These are phyloP conservation scores for Drosophila melanica DNA, from an alignment of 1,140 invertebrate genomes.

Conservation along the genomic window DNA sequence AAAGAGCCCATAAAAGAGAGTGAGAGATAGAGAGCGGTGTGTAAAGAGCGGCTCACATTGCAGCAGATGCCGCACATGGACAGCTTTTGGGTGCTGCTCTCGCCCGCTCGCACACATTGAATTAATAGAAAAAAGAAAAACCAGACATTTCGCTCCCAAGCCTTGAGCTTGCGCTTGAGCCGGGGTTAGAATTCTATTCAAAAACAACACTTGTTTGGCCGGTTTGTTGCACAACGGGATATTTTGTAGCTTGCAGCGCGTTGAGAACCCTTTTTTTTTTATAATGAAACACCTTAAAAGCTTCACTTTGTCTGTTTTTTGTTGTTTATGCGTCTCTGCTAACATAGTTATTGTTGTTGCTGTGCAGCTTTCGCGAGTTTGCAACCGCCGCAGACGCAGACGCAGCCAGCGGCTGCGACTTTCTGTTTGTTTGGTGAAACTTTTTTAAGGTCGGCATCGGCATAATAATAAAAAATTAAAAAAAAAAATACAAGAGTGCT, in stretches of 20 bases:
- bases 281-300: conserved; percentile 20
- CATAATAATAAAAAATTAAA: conserved; percentile 58
- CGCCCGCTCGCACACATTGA: conserved; percentile 16
- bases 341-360: conserved; percentile 46
- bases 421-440: conserved; percentile 80
- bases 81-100: conserved; percentile 48
- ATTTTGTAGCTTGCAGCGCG: conserved; percentile 57
- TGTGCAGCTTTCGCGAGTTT: conserved; percentile 67
- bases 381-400: conserved; percentile 24
- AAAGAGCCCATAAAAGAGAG: conserved; percentile 37
- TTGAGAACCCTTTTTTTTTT: conserved; percentile 57
- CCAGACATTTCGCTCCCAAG: conserved; percentile 17
- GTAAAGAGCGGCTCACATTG: conserved; percentile 65
- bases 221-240: conserved; percentile 79
- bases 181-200: conserved; percentile 61
- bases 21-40: conserved; percentile 38
- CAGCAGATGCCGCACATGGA: conserved; percentile 41
- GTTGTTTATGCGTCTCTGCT: conserved; percentile 39
- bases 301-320: neutral
- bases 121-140: conserved; percentile 33
- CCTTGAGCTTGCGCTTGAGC: conserved; percentile 70
- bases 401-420: conserved; percentile 57
- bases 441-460: conserved; percentile 72
- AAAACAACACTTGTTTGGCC: conserved; percentile 65
- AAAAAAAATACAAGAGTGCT: conserved; percentile 15